phyloP scores from a whole-genome alignment of 2,113 vertebrate species.

The Elephantulus edwardii region DNA sequence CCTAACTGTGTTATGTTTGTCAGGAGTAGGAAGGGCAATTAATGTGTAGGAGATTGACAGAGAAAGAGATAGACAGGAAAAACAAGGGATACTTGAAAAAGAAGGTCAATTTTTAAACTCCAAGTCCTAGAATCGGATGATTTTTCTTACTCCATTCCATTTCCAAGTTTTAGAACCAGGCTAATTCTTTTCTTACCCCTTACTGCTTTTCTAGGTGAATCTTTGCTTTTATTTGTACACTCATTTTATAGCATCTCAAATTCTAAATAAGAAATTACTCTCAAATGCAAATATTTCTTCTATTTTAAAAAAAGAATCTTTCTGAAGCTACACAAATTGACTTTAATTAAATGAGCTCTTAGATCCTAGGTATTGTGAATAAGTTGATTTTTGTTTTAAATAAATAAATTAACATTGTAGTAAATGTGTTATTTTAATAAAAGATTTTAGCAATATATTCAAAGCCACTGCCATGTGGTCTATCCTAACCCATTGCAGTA shows the following conservation, averaged over 20 bases:
- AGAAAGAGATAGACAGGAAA: too few species aligned
- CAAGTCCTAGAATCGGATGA: not conserved
- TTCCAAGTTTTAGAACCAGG: not conserved
- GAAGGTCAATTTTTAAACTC: not conserved
- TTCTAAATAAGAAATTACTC: not conserved
- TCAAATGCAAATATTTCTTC: slow-evolving; percentile 20
- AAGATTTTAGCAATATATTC: too few species aligned
- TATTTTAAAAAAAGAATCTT: slow-evolving; percentile 27
- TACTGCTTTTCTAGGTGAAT: not conserved
- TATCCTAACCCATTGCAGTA: too few species aligned
- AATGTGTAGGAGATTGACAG: too few species aligned
- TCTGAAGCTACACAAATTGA: slow-evolving; percentile 5
- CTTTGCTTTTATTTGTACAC: not conserved
- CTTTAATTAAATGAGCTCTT: not conserved
- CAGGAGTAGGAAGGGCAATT: too few species aligned
- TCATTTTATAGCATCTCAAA: not conserved
- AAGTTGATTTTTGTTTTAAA: slow-evolving; percentile 16
- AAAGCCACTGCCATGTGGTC: too few species aligned
- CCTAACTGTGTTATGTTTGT: too few species aligned
- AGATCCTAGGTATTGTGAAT: not conserved
- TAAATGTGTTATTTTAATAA: slow-evolving; percentile 29
- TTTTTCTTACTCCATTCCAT: not conserved
- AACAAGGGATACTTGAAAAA: not conserved
- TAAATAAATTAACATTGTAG: not conserved
- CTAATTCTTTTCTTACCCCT: not conserved